Evolutionary conservation across 2,113 vertebrate species (phyloP).

Genomic region (Scomber japonicus): DNA sequence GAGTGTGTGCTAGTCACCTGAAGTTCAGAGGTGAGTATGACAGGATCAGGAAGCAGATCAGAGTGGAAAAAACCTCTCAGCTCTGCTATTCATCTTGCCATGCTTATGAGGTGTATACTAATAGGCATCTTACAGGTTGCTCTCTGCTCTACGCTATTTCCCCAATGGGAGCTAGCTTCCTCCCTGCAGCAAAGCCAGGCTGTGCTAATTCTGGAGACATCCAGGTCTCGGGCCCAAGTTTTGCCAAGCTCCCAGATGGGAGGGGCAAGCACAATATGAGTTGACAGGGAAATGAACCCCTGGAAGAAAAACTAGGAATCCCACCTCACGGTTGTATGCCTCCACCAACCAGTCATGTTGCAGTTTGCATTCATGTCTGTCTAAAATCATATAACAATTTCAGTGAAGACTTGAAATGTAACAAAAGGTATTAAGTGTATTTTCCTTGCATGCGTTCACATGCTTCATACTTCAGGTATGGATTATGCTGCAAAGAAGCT

Average conservation of each 20-base stretch:
- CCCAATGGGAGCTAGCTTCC: conserved; percentile 63
- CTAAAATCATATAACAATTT: too few relatives aligned
- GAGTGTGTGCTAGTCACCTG: conserved; percentile 27
- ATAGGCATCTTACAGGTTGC: conserved; percentile 68
- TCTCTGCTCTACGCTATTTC: conserved; percentile 55
- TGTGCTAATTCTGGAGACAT: conserved; percentile 79
- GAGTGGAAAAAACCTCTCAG: conserved; percentile 36
- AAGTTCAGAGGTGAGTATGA: conserved; percentile 68
- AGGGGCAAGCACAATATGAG: conserved; percentile 50
- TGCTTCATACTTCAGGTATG: too few relatives aligned
- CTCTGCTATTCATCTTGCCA: conserved; percentile 60
- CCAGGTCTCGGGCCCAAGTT: conserved; percentile 66
- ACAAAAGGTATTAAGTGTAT: too few relatives aligned
- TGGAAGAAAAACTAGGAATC: conserved; percentile 11
- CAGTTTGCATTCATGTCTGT: too few relatives aligned
- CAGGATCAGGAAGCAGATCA: conserved; percentile 56
- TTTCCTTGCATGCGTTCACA: too few relatives aligned
- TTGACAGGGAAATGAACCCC: conserved; percentile 59
- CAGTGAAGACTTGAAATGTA: too few relatives aligned
- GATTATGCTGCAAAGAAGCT: too few relatives aligned
- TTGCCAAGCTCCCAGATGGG: conserved; percentile 62
- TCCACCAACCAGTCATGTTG: too few relatives aligned
- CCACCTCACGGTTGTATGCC: too few relatives aligned
- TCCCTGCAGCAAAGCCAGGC: conserved; percentile 66
- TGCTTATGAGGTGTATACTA: conserved; percentile 68